Evolutionary conservation across 2,888 invertebrate species (phyloP).

Genomic region (Dorcus hopei): DNA sequence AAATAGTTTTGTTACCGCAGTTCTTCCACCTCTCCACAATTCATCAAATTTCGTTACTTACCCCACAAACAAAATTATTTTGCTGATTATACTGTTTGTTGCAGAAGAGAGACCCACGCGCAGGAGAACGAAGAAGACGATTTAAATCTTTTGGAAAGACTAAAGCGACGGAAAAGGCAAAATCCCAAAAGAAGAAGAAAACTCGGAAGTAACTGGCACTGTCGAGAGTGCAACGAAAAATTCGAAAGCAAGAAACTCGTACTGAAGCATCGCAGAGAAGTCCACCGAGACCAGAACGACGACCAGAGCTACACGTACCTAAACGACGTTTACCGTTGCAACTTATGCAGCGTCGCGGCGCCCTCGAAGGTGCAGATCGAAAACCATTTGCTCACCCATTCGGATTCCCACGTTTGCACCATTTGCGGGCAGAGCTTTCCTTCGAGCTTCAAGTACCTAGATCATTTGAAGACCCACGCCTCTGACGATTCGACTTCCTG

Average conservation of each 20-base stretch:
- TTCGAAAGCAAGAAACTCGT: not conserved
- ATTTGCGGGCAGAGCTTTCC: conserved; percentile 34
- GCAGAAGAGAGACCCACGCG: too few species aligned
- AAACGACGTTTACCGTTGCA: conserved; percentile 31
- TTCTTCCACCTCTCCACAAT: too few species aligned
- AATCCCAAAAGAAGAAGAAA: too few species aligned
- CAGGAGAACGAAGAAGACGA: too few species aligned
- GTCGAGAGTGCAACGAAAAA: not conserved
- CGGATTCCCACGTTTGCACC: conserved; percentile 17
- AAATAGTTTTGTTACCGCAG: too few species aligned
- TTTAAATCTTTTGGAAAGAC: too few species aligned
- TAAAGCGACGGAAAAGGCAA: too few species aligned
- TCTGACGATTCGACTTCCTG: conserved; percentile 35
- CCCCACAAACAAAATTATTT: too few species aligned
- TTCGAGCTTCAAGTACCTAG: conserved; percentile 40
- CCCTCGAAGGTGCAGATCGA: conserved; percentile 19
- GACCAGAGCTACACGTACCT: conserved; percentile 19
- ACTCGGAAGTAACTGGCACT: conserved; percentile 18
- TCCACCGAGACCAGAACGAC: conserved; percentile 32
- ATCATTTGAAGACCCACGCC: conserved; percentile 35
- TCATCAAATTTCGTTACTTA: too few species aligned
- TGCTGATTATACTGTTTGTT: too few species aligned
- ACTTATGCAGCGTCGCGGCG: conserved; percentile 21
- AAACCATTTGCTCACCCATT: conserved; percentile 22
- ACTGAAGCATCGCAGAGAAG: conserved; percentile 50